Evolutionary conservation across 2,888 invertebrate species (phyloP).

Genomic region (Arrhopalites spinosus): DNA sequence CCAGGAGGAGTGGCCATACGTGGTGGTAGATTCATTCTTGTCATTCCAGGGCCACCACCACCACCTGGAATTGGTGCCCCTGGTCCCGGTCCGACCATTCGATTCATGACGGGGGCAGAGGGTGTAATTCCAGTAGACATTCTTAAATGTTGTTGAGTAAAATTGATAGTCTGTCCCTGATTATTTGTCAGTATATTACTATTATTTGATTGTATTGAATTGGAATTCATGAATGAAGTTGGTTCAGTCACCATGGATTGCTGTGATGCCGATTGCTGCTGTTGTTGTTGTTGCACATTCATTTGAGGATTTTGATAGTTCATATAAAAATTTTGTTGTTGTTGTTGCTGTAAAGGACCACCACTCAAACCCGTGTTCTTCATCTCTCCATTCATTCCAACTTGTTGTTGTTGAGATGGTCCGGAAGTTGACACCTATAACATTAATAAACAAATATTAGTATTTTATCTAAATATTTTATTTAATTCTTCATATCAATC

Average conservation of each 20-base stretch:
- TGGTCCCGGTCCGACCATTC: conserved; percentile 38
- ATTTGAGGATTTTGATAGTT: conserved; percentile 36
- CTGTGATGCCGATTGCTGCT: not conserved
- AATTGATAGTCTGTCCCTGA: conserved; percentile 55
- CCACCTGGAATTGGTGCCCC: not conserved
- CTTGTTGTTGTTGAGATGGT: conserved; percentile 36
- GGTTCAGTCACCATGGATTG: conserved; percentile 16
- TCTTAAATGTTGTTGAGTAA: conserved; percentile 55
- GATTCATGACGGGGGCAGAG: conserved; percentile 39
- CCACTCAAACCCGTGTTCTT: conserved; percentile 21
- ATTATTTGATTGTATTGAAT: conserved; percentile 11
- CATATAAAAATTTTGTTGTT: conserved; percentile 28
- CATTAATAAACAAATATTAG: not conserved
- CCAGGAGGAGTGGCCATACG: conserved; percentile 31
- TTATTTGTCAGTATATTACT: conserved; percentile 18
- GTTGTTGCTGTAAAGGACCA: not conserved
- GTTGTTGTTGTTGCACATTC: conserved; percentile 18
- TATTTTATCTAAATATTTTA: not conserved
- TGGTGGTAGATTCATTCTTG: conserved; percentile 39
- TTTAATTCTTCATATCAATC: not conserved
- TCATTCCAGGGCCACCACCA: conserved; percentile 30
- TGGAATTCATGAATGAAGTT: conserved; percentile 21
- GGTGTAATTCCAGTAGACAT: conserved; percentile 42
- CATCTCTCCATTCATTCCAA: conserved; percentile 33
- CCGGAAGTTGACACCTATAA: conserved; percentile 29